Percentiles rank a stretch among this genome's conserved stretches.
Evolutionary conservation across 1,140 invertebrate genomes (phyloP).

Genomic region (Oscheius sp.): DNA sequence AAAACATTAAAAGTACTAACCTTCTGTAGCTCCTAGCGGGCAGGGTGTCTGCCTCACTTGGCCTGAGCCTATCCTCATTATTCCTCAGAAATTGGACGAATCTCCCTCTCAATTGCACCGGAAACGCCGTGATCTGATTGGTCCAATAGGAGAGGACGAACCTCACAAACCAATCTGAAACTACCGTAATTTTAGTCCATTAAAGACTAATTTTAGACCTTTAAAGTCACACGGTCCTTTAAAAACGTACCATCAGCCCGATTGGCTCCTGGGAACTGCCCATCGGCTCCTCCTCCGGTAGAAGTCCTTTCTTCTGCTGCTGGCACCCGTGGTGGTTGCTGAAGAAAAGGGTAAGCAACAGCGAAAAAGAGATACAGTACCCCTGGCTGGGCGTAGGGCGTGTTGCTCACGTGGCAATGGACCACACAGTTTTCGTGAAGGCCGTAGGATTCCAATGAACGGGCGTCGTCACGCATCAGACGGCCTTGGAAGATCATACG

Average conservation of each 20-base stretch:
- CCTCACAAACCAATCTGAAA: neutral
- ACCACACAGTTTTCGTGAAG: constrained; percentile 47
- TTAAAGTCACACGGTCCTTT: neutral
- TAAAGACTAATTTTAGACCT: neutral
- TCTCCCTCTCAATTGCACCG: neutral
- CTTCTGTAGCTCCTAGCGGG: neutral
- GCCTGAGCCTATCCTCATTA: neutral
- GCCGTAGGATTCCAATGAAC: constrained; percentile 48
- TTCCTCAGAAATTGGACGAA: neutral
- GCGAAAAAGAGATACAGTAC: too few relatives aligned
- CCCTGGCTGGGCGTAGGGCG: constrained; percentile 18
- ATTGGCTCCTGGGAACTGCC: neutral
- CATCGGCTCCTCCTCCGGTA: too few relatives aligned
- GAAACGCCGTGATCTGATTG: neutral
- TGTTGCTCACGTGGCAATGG: constrained; percentile 47
- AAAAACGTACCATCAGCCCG: constrained; percentile 11
- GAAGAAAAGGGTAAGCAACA: too few relatives aligned
- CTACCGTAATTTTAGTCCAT: neutral
- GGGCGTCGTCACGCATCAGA: constrained; percentile 46
- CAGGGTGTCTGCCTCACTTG: neutral
- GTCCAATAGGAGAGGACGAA: neutral
- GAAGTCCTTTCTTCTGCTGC: too few relatives aligned
- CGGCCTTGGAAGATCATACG: constrained; percentile 49
- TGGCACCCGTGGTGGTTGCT: too few relatives aligned
- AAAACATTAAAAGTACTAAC: neutral